Evolutionary conservation across 2,113 vertebrate genomes (phyloP), one percentile per base, ranked within the genome.

Genomic region (Perccottus glenii): DNA sequence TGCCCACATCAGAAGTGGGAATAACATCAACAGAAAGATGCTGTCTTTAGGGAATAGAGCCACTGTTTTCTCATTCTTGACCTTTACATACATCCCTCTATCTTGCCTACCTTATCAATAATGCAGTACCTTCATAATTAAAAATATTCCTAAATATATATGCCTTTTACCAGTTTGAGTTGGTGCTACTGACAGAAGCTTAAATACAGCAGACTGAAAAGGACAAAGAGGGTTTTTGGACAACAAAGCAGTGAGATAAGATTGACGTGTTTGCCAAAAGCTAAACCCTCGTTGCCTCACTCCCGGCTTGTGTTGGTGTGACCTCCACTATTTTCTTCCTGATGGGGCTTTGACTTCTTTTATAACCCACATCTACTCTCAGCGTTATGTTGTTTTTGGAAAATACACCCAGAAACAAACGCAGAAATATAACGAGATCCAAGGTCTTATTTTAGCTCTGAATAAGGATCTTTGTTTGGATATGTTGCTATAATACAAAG

Each of bases 21-120:
- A 27, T 27, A 27, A 27, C 19, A 2, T 27, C 19, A 27, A 27
- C 19, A 27, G 19, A 27, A 27, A 65, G 60, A 47, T 10, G 48
- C 44, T 5, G 35, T 14, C 75, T 49, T 64, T 45, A 19, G 62
- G 43, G 12, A 60, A 44, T 55, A 32, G 15, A 67, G 60, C 48
- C 35, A 36, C 35, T 42, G 45, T 80, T 77, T 61, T 73, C 15
- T 43, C 32, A 50, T 27, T 62, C 16, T 60, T 47, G 4, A 52
- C 52, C 53, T 59, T 10, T 55, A 53, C 60, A 55, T 10, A 32
- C n/a, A 36, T 36, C 16, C 7, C 35, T 40, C 7, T 49, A 49
- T 9, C 45, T 32, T 59, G 44, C 14, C 69, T 72, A 56, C 16
- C 48, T 59, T 33, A 65, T 86, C 12, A 82, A 83, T 85, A 72